These are phyloP conservation scores for Axea sp. DNA, from an alignment of 2,888 invertebrate genomes.

Conservation along the genomic window DNA sequence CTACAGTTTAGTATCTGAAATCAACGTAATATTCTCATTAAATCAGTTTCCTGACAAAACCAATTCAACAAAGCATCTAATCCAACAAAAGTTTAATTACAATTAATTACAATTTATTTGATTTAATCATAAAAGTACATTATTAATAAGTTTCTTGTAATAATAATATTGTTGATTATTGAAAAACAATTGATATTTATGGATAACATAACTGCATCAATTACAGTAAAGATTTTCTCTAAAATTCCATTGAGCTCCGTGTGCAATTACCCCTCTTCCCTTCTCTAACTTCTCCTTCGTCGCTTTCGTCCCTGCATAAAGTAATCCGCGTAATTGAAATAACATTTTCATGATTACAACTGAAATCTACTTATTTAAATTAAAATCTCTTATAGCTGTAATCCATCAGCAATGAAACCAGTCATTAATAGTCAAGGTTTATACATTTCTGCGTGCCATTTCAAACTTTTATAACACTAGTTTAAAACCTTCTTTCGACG, in stretches of 20 bases:
- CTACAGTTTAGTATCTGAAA: background rate
- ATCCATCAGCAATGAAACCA: slow-evolving; percentile 12
- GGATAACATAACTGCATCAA: too few species aligned
- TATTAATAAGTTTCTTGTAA: too few species aligned
- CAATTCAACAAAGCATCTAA: too few species aligned
- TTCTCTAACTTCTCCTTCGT: background rate
- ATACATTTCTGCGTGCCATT: slow-evolving; percentile 12
- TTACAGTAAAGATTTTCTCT: too few species aligned
- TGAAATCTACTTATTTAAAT: slow-evolving; percentile 48
- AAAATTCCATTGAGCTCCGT: slow-evolving; percentile 12
- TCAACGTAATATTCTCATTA: too few species aligned
- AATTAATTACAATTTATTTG: too few species aligned
- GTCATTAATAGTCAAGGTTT: slow-evolving; percentile 34
- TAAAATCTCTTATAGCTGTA: slow-evolving; percentile 35
- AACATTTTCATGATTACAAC: slow-evolving; percentile 48
- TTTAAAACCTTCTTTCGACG: slow-evolving; percentile 1
- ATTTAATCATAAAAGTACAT: too few species aligned
- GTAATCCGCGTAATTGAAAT: slow-evolving; percentile 47
- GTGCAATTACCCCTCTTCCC: background rate
- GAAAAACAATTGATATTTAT: too few species aligned
- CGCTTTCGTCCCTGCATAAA: slow-evolving; percentile 1
- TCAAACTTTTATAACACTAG: slow-evolving; percentile 6
- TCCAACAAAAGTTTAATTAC: too few species aligned
- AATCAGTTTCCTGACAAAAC: too few species aligned
- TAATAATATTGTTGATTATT: too few species aligned